A percentile compares a stretch with the other conserved stretches of the same genome.
Conservation (phyloP, 2,797 vertebrate genomes). For the Poeciliopsis presidionis region DNA sequence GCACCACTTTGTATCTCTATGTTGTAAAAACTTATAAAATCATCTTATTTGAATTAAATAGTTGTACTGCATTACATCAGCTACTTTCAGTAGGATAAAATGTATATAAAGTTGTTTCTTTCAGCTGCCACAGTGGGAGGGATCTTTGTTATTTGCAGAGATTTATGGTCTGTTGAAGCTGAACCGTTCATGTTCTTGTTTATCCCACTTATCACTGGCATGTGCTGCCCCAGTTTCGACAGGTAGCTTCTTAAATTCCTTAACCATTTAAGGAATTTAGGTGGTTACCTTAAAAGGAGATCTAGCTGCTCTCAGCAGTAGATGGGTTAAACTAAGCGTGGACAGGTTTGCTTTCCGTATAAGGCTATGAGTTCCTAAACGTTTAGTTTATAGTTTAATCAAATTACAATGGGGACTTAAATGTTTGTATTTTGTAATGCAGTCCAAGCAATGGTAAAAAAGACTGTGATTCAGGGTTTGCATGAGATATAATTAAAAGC, state of each 20-base stretch:
- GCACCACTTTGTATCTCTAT: not conserved
- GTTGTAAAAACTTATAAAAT: not conserved
- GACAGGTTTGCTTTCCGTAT: constrained; percentile 72
- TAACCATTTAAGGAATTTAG: not conserved
- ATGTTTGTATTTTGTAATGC: not conserved
- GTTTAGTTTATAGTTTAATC: not conserved
- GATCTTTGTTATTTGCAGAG: not conserved
- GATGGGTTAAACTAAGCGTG: constrained; percentile 37
- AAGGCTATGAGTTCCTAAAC: constrained; percentile 52
- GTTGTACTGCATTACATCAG: not conserved
- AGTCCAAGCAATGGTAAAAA: not conserved
- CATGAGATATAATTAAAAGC: constrained; percentile 31
- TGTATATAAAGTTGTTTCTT: not conserved
- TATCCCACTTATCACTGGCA: not conserved
- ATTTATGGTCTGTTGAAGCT: not conserved
- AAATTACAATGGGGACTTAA: not conserved
- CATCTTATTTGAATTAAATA: not conserved
- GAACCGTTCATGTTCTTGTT: not conserved
- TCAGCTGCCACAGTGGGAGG: not conserved
- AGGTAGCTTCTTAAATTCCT: constrained; percentile 11
- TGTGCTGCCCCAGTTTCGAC: constrained; percentile 6
- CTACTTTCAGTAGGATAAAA: not conserved
- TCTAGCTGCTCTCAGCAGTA: constrained; percentile 29
- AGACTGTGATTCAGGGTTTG: constrained; percentile 20
- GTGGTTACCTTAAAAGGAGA: constrained; percentile 73